Percentiles rank a stretch among this genome's conserved stretches.
Conservation (phyloP, 2,797 vertebrate genomes). For the Sphenodon punctatus region DNA sequence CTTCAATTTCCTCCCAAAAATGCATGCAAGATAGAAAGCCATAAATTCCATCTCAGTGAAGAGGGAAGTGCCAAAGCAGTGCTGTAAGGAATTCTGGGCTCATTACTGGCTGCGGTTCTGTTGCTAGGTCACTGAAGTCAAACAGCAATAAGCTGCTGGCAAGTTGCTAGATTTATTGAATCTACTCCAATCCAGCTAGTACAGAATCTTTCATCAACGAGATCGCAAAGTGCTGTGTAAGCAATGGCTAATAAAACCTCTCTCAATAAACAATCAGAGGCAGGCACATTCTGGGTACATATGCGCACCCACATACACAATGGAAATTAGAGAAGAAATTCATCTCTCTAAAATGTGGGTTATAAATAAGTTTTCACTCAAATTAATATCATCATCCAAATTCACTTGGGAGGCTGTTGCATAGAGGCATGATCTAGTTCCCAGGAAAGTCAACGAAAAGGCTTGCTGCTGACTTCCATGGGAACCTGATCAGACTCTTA, state of each 20-base stretch:
- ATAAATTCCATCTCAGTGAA: constrained; percentile 73
- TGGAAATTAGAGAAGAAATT: background rate
- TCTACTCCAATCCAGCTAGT: constrained; percentile 29
- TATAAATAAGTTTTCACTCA: constrained; percentile 19
- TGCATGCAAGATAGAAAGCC: constrained; percentile 52
- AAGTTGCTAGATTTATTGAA: constrained; percentile 34
- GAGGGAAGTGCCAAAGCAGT: constrained; percentile 51
- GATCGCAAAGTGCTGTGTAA: constrained; percentile 41
- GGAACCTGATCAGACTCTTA: background rate
- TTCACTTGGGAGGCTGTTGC: background rate
- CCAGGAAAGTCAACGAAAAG: background rate
- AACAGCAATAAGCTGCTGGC: constrained; percentile 65
- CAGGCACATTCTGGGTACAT: background rate
- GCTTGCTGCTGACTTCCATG: background rate
- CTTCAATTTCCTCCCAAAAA: constrained; percentile 64
- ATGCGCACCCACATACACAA: background rate
- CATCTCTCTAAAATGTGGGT: background rate
- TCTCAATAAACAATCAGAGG: constrained; percentile 40
- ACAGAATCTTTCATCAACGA: constrained; percentile 48
- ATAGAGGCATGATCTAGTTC: background rate
- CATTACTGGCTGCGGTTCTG: constrained; percentile 21
- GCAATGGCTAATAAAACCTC: constrained; percentile 19
- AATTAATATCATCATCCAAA: fast-evolving
- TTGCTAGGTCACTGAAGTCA: constrained; percentile 56
- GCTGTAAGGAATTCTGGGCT: background rate